These are phyloP conservation scores for Eumaeus atala DNA, from an alignment of 1,140 invertebrate species.

Conservation along the genomic window DNA sequence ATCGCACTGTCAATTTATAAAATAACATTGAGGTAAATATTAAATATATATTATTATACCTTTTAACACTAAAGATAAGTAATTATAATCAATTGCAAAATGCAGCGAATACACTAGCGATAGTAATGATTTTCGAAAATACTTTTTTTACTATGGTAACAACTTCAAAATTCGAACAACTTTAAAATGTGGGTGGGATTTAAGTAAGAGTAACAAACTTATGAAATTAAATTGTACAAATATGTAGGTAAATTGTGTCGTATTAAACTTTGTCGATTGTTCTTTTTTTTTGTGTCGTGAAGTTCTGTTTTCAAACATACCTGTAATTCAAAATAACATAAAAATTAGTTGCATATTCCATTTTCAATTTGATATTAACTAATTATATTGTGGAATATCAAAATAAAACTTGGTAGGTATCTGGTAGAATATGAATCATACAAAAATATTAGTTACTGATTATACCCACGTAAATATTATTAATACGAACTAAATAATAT, in stretches of 20 bases:
- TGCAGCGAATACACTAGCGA: slow-evolving; percentile 1
- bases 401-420: too few species aligned
- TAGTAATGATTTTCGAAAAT: not conserved
- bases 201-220: slow-evolving; percentile 28
- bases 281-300: slow-evolving; percentile 37
- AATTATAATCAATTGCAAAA: not conserved
- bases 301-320: slow-evolving; percentile 56
- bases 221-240: slow-evolving; percentile 44
- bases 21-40: slow-evolving; percentile 16
- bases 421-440: too few species aligned
- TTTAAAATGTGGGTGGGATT: slow-evolving; percentile 40
- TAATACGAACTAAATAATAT: too few species aligned
- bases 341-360: too few species aligned
- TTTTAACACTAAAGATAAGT: not conserved
- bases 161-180: slow-evolving; percentile 20
- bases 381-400: too few species aligned
- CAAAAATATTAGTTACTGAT: too few species aligned
- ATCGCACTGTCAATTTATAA: slow-evolving; percentile 12
- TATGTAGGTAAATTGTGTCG: slow-evolving; percentile 36
- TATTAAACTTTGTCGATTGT: slow-evolving; percentile 34
- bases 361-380: too few species aligned
- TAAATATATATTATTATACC: slow-evolving; percentile 14
- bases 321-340: slow-evolving; percentile 38
- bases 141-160: slow-evolving; percentile 22
- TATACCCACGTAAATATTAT: too few species aligned